Conservation (phyloP, 2,888 invertebrate genomes). For the Orgyia antiqua region DNA sequence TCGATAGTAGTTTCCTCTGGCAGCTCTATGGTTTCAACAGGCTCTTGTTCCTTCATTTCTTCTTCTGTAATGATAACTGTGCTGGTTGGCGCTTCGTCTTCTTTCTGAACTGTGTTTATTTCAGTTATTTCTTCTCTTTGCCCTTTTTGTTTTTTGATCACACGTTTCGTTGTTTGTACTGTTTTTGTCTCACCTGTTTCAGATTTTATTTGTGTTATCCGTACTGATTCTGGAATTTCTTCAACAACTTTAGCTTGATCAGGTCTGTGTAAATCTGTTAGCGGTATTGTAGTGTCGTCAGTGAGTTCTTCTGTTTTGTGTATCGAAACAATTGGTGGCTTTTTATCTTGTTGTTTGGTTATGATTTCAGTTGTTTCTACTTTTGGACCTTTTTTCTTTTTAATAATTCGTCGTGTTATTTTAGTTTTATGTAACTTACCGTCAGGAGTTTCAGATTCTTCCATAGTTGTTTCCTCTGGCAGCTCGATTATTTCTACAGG, state of each 20-base stretch:
- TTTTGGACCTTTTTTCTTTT: conserved; percentile 1
- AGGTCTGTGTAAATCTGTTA: not conserved
- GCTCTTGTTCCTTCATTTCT: not conserved
- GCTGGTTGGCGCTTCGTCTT: not conserved
- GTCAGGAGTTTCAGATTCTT: not conserved
- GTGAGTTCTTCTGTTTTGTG: not conserved
- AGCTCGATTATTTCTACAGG: conserved; percentile 26
- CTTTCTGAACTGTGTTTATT: not conserved
- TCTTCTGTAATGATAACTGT: not conserved
- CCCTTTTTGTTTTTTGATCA: not conserved
- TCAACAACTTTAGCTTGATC: not conserved
- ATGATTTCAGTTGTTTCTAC: conserved; percentile 24
- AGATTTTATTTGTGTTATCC: not conserved
- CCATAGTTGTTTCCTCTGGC: conserved; percentile 22
- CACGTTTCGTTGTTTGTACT: not conserved
- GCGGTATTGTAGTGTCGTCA: not conserved
- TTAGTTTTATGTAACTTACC: not conserved
- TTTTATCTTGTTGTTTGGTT: conserved; percentile 11
- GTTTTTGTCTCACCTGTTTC: not conserved
- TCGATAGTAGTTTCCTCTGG: not conserved
- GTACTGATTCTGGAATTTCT: not conserved
- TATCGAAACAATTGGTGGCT: not conserved
- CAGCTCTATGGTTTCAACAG: not conserved
- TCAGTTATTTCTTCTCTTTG: not conserved
- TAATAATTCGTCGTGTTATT: not conserved